Conservation (phyloP, 92 coral and sea anemone species). For the Siderastrea radians region DNA sequence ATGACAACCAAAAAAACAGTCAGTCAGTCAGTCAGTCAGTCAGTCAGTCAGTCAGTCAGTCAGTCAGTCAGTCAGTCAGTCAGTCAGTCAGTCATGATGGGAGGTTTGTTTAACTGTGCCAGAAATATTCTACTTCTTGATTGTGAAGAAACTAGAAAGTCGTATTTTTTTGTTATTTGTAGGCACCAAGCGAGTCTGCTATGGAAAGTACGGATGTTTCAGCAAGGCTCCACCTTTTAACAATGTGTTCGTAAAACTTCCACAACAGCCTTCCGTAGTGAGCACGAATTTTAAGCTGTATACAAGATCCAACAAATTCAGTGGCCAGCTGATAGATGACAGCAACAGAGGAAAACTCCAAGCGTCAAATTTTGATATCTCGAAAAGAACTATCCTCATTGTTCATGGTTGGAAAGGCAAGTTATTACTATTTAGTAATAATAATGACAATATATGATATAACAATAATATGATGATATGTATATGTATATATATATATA, state of each 20-base stretch:
- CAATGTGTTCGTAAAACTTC: conserved; percentile 63
- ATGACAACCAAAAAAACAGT: too few species aligned
- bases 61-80: too few species aligned
- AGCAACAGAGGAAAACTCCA: conserved; percentile 52
- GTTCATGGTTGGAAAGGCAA: conserved; percentile 50
- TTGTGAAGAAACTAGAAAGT: too few species aligned
- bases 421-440: neutral
- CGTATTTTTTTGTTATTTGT: too few species aligned
- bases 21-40: too few species aligned
- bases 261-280: conserved; percentile 60
- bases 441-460: too few species aligned
- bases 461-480: too few species aligned
- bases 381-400: conserved; percentile 56
- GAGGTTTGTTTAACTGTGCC: too few species aligned
- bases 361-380: conserved; percentile 61
- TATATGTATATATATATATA: too few species aligned
- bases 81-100: too few species aligned
- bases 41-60: too few species aligned
- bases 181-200: conserved; percentile 42
- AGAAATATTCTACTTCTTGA: too few species aligned
- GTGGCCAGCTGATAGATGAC: conserved; percentile 68
- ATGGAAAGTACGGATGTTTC: conserved; percentile 80
- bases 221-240: conserved; percentile 70
- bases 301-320: conserved; percentile 62
- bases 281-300: conserved; percentile 61